Evolutionary conservation across 1,140 invertebrate species (phyloP).

Genomic region (Hylaeus volcanicus): DNA sequence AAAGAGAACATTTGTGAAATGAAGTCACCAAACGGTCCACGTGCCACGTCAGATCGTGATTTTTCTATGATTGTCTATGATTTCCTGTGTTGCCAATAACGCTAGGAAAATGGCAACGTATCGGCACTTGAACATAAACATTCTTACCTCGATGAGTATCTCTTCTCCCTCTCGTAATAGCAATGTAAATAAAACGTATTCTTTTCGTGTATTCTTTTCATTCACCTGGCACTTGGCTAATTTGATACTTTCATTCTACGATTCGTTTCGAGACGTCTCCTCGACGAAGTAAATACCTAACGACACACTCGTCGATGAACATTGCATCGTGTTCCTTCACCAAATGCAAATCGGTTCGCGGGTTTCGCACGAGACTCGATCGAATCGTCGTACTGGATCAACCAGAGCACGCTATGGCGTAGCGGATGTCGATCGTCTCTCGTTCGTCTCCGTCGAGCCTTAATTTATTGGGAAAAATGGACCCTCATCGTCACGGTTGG

Average conservation of each 20-base stretch:
- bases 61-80: no score
- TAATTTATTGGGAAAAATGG: constrained; percentile 72
- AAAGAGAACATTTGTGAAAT: neutral
- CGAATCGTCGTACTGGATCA: constrained; percentile 74
- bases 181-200: no score
- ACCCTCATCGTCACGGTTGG: constrained; percentile 60
- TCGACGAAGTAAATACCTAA: constrained; percentile 32
- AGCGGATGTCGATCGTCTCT: constrained; percentile 73
- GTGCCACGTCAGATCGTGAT: no score
- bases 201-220: no score
- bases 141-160: no score
- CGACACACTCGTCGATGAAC: constrained; percentile 7
- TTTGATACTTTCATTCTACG: no score
- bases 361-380: constrained; percentile 66
- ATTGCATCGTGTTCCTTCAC: constrained; percentile 4
- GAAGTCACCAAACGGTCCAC: no score
- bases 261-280: constrained; percentile 10
- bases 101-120: no score
- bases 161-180: no score
- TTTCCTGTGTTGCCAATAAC: no score
- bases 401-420: constrained; percentile 66
- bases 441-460: constrained; percentile 34
- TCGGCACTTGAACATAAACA: no score
- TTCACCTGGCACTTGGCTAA: no score
- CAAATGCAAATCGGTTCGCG: constrained; percentile 14